Evolutionary conservation across 2,113 vertebrate species (phyloP), one percentile per base, ranked within the genome.

Genomic region (Sapajus apella): DNA sequence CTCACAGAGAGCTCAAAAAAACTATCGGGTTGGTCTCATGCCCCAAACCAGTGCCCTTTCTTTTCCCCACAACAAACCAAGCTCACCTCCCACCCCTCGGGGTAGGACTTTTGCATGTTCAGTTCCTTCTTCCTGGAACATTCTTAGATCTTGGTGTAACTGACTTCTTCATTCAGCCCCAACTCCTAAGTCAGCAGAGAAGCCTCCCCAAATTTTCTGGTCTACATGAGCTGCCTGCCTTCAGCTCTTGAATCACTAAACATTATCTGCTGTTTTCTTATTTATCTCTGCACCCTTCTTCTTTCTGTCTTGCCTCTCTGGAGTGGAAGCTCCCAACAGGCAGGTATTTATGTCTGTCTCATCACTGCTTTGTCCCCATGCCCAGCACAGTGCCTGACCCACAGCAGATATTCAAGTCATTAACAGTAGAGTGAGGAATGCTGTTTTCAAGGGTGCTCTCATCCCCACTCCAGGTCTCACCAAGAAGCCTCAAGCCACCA

Each of bases 391-490:
- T 8, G 30, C 52, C 81, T 50, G 73, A 27, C 25, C 77, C 37
- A 8, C 2, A 2, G 86, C 13, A 66, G 47, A 77, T 35, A 32
- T 4, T 50, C 6, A 50, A 35, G 23, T 47, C 10, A 3, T 45
- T 13, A n/a, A n/a, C 66, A 47, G 32, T 13, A 23, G 40, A 3
- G 3, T 1, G 2, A 66, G 20, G 45, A 9, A 13, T 11, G 79
- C 16, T 2, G 6, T 35, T 8, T 14, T 43, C 37, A 5, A 45
- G 35, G 17, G 14, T 0, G 1, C 27, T 12, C 45, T 47, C 23
- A 21, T 43, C 12, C 37, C 7, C 17, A 9, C 4, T 17, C 14
- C n/a, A 14, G 56, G 70, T 56, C 89, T 87, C 76, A 1, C 16
- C 55, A 32, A 37, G 64, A 37, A 77, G 30, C 35, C 35, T 68